Evolutionary conservation across 35 echinoderm and acorn worm species (phyloP), one percentile per base, ranked within the genome.

Genomic region (Heliocidaris tuberculata): DNA sequence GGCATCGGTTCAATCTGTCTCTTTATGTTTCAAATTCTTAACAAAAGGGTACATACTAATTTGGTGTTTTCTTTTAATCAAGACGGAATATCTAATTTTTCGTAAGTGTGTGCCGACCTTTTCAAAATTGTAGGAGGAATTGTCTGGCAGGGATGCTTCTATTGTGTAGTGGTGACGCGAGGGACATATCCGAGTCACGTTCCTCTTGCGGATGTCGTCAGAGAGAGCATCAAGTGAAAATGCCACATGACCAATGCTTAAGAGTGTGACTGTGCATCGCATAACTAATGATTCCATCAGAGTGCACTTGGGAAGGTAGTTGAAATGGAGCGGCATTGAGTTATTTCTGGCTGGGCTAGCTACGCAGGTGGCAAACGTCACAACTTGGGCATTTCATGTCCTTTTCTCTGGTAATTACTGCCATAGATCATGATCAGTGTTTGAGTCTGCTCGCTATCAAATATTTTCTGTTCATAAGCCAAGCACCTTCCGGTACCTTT

Each of bases 181-280:
- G 27, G 65, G 65, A 78, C 27, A 78, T 27, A 78, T 78, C 65
- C 65, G 65, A 78, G 65, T 78, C 65, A 78, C 65, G 65, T 78
- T 78, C 65, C 65, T 27, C 65, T 78, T 78, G 65, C 65, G 65
- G 65, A 78, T 78, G 65, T 78, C 27, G 21, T 8, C 21, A n/a
- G 21, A 78, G 65, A 78, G 65, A 78, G 65, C 65, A 78, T 78
- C 65, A 78, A 78, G 65, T 78, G 65, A n/a, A 78, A 78, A n/a
- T 78, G 65, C 65, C 65, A 27, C 27, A 78, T n/a, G 65, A 78
- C 65, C 65, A 78, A 78, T n/a, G 27, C 65, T 24, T 27, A 21
- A 21, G 65, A 78, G 65, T 78, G 65, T 78, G 65, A 24, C 65
- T 78, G 65, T 78, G 65, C 65, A 7, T 78, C 65, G 65, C 65